phyloP scores from a whole-genome alignment of 92 coral and sea anemone species.

The Diadumene lineata region DNA sequence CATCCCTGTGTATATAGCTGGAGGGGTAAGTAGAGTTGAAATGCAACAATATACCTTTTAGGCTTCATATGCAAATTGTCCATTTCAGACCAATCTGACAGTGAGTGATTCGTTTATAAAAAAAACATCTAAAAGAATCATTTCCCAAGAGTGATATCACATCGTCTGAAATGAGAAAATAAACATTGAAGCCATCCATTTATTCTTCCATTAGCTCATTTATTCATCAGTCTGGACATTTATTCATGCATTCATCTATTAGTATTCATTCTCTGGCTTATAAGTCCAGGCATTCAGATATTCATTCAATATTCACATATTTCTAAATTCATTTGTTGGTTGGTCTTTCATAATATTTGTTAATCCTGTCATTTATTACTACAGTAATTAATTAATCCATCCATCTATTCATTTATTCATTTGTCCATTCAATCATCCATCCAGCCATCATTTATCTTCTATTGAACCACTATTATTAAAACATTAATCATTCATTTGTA shows the following conservation, averaged over 20 bases:
- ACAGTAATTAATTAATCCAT: neutral
- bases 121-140: too few species aligned
- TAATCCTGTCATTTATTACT: neutral
- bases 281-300: neutral
- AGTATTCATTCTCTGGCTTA: neutral
- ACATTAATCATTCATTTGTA: neutral
- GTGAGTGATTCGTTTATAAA: too few species aligned
- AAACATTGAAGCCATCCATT: too few species aligned
- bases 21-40: constrained; percentile 64
- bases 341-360: too few species aligned
- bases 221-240: too few species aligned
- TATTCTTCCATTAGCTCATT: too few species aligned
- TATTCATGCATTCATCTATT: neutral
- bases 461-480: neutral
- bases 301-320: neutral
- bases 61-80: too few species aligned
- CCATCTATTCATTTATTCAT: neutral
- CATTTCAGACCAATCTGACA: too few species aligned
- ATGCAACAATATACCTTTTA: neutral
- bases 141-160: too few species aligned
- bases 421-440: neutral
- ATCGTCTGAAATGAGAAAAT: too few species aligned
- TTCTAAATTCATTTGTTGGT: neutral
- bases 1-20: constrained; percentile 91
- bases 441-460: neutral